phyloP scores from a whole-genome alignment of 2,797 vertebrate genomes.

The Cossypha dichroa region DNA sequence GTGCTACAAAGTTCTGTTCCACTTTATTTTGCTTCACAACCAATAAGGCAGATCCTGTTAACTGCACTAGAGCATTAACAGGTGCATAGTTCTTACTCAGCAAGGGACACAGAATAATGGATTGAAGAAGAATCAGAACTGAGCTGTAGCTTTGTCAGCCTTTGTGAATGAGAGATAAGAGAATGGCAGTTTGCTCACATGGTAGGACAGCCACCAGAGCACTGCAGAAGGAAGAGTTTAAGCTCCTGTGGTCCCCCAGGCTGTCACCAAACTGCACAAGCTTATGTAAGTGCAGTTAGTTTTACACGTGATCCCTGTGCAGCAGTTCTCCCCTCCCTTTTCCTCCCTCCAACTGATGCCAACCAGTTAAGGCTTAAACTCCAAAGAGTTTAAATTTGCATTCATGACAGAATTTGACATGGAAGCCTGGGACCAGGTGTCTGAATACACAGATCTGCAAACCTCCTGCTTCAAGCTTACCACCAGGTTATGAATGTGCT shows the following conservation, averaged over 20 bases:
- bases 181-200: not conserved
- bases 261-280: not conserved
- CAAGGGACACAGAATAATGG: not conserved
- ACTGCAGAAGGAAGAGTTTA: not conserved
- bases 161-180: not conserved
- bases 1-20: not conserved
- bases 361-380: not conserved
- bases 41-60: not conserved
- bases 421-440: not conserved
- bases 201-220: not conserved
- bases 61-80: not conserved
- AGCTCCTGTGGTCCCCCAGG: not conserved
- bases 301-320: not conserved
- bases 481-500: constrained; percentile 82
- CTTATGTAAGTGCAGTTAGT: not conserved
- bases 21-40: not conserved
- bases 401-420: not conserved
- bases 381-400: not conserved
- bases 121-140: not conserved
- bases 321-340: not conserved
- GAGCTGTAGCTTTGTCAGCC: not conserved
- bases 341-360: not conserved
- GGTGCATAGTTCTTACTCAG: not conserved
- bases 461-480: constrained; percentile 63
- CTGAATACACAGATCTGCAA: not conserved